Conservation (phyloP, 2,888 invertebrate species). For the Tridacna crocea region DNA sequence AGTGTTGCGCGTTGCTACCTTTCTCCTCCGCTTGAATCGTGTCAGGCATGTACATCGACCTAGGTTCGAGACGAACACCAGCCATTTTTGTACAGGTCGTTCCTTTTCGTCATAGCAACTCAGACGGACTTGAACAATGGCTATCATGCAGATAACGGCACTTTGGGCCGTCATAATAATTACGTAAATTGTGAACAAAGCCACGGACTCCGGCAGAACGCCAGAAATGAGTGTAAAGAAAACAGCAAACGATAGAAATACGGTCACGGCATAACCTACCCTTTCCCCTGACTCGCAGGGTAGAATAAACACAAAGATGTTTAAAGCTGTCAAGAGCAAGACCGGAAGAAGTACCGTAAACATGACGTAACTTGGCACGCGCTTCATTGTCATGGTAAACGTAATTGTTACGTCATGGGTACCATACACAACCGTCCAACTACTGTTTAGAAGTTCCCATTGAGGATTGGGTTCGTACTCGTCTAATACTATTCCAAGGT, state of each 20-base stretch:
- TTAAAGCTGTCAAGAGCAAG: not conserved
- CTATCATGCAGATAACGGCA: conserved; percentile 6
- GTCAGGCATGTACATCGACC: not conserved
- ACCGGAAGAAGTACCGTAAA: conserved; percentile 11
- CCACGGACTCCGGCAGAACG: conserved; percentile 4
- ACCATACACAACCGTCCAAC: not conserved
- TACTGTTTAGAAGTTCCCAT: conserved; percentile 2
- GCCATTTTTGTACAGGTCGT: conserved; percentile 3
- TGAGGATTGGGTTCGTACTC: conserved; percentile 9
- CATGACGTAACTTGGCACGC: conserved; percentile 2
- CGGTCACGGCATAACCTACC: conserved; percentile 21
- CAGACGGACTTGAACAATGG: not conserved
- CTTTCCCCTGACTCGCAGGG: conserved; percentile 25
- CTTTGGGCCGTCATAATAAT: conserved; percentile 13
- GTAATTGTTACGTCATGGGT: not conserved
- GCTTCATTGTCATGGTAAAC: not conserved
- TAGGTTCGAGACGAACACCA: not conserved
- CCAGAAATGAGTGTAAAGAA: conserved; percentile 18
- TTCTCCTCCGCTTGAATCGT: not conserved
- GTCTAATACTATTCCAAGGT: conserved; percentile 4
- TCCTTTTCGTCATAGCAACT: not conserved
- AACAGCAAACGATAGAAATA: conserved; percentile 27
- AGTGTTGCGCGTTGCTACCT: not conserved
- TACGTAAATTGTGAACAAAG: conserved; percentile 16
- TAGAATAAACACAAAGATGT: conserved; percentile 23